These are phyloP conservation scores for Leucosticte australis DNA, from an alignment of 2,113 vertebrate genomes.

Conservation along the genomic window DNA sequence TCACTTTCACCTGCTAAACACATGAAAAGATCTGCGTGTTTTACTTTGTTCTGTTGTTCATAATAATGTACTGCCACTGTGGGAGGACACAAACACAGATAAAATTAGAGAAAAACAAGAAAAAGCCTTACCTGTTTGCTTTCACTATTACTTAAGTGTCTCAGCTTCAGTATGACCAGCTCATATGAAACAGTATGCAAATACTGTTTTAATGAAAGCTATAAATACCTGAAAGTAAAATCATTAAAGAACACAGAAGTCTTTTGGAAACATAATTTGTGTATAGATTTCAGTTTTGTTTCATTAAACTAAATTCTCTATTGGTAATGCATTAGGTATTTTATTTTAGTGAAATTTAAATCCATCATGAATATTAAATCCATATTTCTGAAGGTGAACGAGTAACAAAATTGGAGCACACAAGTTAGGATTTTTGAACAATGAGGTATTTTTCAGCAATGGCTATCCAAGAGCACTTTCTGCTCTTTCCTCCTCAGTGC, in stretches of 20 bases:
- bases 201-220: neutral
- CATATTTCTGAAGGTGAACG: conserved; percentile 17
- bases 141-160: neutral
- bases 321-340: conserved; percentile 5
- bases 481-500: neutral
- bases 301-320: neutral
- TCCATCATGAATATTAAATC: conserved; percentile 47
- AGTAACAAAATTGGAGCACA: neutral
- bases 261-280: neutral
- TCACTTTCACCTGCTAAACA: neutral
- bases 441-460: conserved; percentile 28
- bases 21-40: neutral
- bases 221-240: conserved; percentile 25
- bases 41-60: neutral
- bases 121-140: neutral
- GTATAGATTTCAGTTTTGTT: neutral
- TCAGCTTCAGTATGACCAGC: neutral
- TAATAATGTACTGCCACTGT: neutral
- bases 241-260: neutral
- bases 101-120: neutral
- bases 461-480: conserved; percentile 3
- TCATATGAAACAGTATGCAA: neutral
- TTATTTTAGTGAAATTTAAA: conserved; percentile 22
- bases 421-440: conserved; percentile 20
- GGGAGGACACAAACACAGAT: neutral